A percentile compares a stretch with the other conserved stretches of the same genome.
Evolutionary conservation across 2,797 vertebrate genomes (phyloP).

Genomic region (Kryptolebias ocellatus): DNA sequence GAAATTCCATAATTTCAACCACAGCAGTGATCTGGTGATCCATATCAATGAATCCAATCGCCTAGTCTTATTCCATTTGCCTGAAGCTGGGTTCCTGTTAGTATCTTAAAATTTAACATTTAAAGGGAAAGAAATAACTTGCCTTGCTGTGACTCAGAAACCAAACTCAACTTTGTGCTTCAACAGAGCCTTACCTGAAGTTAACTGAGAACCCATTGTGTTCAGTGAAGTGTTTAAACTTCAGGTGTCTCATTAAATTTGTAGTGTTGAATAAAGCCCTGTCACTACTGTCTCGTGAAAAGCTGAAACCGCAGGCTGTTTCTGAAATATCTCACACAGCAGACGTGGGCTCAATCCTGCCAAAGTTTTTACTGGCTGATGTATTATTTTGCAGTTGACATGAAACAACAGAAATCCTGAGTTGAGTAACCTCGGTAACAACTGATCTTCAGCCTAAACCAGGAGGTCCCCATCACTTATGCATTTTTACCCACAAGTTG

Average conservation of each 20-base stretch:
- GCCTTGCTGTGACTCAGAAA: background rate
- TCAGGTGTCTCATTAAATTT: background rate
- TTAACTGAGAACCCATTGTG: background rate
- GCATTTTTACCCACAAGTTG: slow-evolving; percentile 1
- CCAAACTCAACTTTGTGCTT: background rate
- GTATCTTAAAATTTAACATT: background rate
- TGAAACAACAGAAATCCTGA: background rate
- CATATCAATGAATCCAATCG: background rate
- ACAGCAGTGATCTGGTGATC: background rate
- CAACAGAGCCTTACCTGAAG: background rate
- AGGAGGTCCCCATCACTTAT: no score
- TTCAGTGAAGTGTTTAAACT: background rate
- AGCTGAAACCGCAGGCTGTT: background rate
- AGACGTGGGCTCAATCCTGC: background rate
- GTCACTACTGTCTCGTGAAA: background rate
- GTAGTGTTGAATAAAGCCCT: background rate
- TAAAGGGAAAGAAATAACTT: background rate
- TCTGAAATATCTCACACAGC: background rate
- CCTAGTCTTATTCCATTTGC: no score
- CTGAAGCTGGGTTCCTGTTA: background rate
- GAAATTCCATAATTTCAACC: background rate
- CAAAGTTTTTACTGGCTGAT: background rate
- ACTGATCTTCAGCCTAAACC: background rate
- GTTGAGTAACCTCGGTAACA: background rate
- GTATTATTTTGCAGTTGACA: background rate